Conservation (phyloP, 2,113 vertebrate species). For the Caretta caretta region DNA sequence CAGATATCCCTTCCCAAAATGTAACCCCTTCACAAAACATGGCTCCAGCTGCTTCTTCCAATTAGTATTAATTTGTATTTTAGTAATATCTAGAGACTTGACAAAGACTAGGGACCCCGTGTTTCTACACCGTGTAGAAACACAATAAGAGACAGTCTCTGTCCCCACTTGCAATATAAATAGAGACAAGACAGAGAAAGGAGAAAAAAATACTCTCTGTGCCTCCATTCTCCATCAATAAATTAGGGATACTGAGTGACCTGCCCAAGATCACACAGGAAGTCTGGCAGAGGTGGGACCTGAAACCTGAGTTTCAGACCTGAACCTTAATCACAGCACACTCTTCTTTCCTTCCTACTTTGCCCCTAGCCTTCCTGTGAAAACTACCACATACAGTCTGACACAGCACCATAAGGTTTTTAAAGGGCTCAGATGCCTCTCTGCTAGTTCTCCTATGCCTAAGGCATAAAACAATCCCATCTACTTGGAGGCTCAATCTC, state of each 20-base stretch:
- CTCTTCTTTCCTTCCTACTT: neutral
- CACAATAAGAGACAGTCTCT: neutral
- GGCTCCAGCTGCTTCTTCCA: neutral
- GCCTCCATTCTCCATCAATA: too few relatives aligned
- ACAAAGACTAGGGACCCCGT: neutral
- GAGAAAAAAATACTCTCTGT: neutral
- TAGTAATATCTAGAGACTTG: neutral
- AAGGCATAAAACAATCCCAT: neutral
- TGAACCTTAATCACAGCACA: neutral
- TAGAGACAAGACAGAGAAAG: neutral
- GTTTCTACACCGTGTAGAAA: neutral
- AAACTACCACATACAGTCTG: neutral
- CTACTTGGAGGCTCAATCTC: neutral
- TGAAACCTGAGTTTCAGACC: neutral
- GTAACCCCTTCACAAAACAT: neutral
- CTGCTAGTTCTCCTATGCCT: neutral
- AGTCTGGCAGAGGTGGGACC: neutral
- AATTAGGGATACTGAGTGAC: neutral
- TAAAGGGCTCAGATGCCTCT: neutral
- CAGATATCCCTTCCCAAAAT: neutral
- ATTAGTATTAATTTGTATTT: neutral
- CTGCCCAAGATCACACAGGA: neutral
- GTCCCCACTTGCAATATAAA: neutral
- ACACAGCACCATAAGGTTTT: neutral
- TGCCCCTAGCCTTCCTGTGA: neutral